Percentiles rank a stretch among this genome's conserved stretches.
Conservation (phyloP, 1,140 invertebrate species). For the Oppia nitens region DNA sequence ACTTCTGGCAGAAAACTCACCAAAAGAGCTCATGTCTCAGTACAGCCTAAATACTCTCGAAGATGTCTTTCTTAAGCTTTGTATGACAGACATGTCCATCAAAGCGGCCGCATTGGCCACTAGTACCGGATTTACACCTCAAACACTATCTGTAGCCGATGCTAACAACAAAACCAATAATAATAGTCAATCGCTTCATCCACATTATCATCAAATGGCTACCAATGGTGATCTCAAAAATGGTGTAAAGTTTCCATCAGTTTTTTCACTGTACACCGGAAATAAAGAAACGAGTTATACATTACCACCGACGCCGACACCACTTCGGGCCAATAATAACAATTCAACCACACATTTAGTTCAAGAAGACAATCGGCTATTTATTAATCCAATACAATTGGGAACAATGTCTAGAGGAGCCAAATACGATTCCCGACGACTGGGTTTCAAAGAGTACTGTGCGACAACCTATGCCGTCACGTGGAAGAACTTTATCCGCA, state of each 20-base stretch:
- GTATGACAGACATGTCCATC: conserved; percentile 36
- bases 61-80: conserved; percentile 84
- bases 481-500: conserved; percentile 78
- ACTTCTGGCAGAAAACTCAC: conserved; percentile 76
- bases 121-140: neutral
- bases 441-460: conserved; percentile 13
- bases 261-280: conserved; percentile 12
- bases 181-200: neutral
- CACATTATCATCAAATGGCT: conserved; percentile 10
- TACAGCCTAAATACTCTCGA: conserved; percentile 69
- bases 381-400: neutral
- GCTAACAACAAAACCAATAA: neutral
- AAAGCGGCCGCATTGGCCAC: conserved; percentile 1
- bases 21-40: conserved; percentile 57
- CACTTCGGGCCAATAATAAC: neutral
- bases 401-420: neutral
- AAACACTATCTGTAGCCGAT: neutral
- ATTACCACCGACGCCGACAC: conserved; percentile 1
- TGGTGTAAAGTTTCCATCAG: conserved; percentile 12
- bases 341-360: neutral
- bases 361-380: neutral
- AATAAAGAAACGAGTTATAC: conserved; percentile 10
- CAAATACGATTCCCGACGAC: neutral
- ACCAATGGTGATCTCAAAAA: conserved; percentile 13
- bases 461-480: conserved; percentile 51